Evolutionary conservation across 2,113 vertebrate species (phyloP), one percentile per base, ranked within the genome.

Genomic region (Rhinogobius similis): DNA sequence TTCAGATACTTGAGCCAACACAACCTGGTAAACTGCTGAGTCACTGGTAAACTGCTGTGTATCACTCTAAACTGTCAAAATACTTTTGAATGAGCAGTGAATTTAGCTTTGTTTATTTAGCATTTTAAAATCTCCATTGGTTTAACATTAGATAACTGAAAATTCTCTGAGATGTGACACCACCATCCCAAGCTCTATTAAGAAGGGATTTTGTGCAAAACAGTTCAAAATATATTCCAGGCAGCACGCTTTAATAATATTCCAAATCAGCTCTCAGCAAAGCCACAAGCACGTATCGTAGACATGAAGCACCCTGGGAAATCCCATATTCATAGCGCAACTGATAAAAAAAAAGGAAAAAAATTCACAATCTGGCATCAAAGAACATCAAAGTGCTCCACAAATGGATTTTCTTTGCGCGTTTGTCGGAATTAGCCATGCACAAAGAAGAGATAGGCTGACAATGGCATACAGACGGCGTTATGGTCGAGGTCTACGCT

Each of bases 401-500:
- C 68, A 32, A 50, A 21, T 24, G 10, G 55, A 73, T 36, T 56
- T 77, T 46, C 56, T 18, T 16, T 50, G 39, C 10, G 50, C 50
- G 59, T 68, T 67, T 56, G 68, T 70, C 65, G 62, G 62, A 77
- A 64, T 77, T 64, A 67, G 67, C 2, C 39, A 69, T 46, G 39
- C 55, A 58, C 56, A 70, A 39, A 65, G 44, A 62, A 71, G 69
- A 64, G 55, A 36, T 38, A 75, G 58, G 32, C 43, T 20, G 76
- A 76, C 18, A 1, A 48, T 55, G 69, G 75, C 9, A 36, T 29
- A 65, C 11, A 14, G 38, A 55, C 2, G 43, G 59, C 71, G 69
- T 81, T 39, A 58, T 32, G 62, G 82, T 82, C 65, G 70, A 70
- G 79, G 81, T 84, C 77, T 74, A 86, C 73, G 78, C 73, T 79